Conservation (phyloP, 2,113 vertebrate species). For the Hylia prasina region DNA sequence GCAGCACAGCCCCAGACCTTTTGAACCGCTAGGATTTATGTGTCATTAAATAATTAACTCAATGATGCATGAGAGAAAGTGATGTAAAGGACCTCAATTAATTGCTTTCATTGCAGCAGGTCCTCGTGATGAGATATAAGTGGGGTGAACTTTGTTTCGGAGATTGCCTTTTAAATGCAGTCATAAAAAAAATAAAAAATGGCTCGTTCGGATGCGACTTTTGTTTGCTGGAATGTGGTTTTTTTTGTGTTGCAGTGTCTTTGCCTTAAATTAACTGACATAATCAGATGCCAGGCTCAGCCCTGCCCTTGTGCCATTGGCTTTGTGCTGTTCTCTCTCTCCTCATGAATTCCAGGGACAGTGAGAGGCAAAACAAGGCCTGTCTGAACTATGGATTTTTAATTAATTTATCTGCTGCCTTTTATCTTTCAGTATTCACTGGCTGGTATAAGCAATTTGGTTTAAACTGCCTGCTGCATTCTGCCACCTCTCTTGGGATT, state of each 20-base stretch:
- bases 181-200: slow-evolving; percentile 30
- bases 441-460: neutral
- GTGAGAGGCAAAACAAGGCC: neutral
- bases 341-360: neutral
- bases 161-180: slow-evolving; percentile 27
- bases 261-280: slow-evolving; percentile 1
- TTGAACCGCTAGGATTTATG: neutral
- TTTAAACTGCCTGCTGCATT: slow-evolving; percentile 18
- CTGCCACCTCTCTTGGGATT: slow-evolving; percentile 40
- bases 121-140: neutral
- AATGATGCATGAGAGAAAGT: slow-evolving; percentile 11
- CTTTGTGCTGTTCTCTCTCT: neutral
- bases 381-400: slow-evolving; percentile 3
- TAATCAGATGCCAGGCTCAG: neutral
- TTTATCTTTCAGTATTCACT: neutral
- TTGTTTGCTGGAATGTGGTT: neutral
- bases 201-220: neutral
- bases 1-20: slow-evolving; percentile 24
- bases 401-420: slow-evolving; percentile 50
- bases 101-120: slow-evolving; percentile 32
- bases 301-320: neutral
- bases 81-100: slow-evolving; percentile 41
- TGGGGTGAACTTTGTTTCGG: slow-evolving; percentile 17
- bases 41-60: slow-evolving; percentile 65
- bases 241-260: neutral